phyloP scores from a whole-genome alignment of 2,113 vertebrate genomes.

The Semnornis frantzii region DNA sequence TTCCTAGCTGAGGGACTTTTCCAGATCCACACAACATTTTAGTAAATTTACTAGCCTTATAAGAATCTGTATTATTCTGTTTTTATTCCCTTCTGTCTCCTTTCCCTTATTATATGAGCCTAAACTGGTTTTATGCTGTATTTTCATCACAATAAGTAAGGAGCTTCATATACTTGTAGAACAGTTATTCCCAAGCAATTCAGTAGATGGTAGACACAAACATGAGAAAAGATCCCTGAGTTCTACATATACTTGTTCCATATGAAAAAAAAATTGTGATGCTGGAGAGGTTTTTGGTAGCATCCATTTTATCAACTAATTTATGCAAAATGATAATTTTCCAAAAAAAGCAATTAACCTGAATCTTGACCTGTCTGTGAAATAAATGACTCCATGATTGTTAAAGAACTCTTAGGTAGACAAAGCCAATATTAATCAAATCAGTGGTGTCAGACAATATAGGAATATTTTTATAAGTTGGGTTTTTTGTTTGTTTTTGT shows the following conservation, averaged over 20 bases:
- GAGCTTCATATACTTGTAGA: fast-evolving
- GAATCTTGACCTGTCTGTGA: background rate
- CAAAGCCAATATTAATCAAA: background rate
- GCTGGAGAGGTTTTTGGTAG: background rate
- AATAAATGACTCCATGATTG: background rate
- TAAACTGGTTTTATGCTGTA: fast-evolving
- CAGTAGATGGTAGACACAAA: background rate
- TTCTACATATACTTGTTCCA: fast-evolving
- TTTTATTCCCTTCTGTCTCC: background rate
- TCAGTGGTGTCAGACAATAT: background rate
- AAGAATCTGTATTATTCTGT: background rate
- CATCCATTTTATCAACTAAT: background rate
- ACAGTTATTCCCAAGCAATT: background rate
- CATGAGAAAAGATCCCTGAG: background rate
- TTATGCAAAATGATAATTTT: background rate
- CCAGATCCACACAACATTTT: background rate
- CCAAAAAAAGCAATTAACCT: background rate
- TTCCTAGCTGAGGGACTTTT: background rate
- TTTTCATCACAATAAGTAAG: background rate
- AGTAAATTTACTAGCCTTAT: background rate
- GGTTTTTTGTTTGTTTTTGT: background rate
- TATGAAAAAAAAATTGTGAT: background rate
- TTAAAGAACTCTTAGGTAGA: background rate
- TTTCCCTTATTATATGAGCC: background rate
- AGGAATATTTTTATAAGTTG: background rate